Evolutionary conservation across 2,113 vertebrate genomes (phyloP).

Genomic region (Edolisoma coerulescens): DNA sequence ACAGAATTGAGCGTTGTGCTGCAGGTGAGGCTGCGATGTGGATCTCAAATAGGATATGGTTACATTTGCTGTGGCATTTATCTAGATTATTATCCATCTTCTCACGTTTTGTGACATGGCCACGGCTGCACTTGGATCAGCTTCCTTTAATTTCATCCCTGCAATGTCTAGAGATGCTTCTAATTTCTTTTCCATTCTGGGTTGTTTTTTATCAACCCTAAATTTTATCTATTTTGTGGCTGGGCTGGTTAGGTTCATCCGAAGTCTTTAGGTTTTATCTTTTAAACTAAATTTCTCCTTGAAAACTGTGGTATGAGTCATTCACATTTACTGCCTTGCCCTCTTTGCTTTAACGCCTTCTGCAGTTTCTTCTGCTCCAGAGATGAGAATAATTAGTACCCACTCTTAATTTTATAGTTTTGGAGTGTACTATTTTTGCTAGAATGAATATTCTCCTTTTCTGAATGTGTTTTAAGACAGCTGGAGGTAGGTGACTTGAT

Average conservation of each 20-base stretch:
- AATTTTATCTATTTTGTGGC: not conserved
- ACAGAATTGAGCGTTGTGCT: not conserved
- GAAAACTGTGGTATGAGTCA: not conserved
- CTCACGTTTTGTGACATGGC: not conserved
- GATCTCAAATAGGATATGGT: not conserved
- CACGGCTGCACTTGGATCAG: not conserved
- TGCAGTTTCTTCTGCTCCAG: not conserved
- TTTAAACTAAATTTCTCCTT: not conserved
- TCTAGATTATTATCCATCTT: not conserved
- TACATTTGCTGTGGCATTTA: not conserved
- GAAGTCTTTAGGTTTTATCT: not conserved
- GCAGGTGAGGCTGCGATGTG: not conserved
- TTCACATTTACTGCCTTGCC: not conserved
- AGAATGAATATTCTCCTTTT: not conserved
- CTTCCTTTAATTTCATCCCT: not conserved
- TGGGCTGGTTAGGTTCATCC: not conserved
- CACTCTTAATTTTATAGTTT: not conserved
- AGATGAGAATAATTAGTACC: constrained; percentile 21
- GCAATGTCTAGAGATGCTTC: not conserved
- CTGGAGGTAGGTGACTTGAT: not conserved
- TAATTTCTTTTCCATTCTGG: not conserved
- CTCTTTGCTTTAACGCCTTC: not conserved
- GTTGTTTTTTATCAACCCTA: not conserved
- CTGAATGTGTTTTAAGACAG: not conserved
- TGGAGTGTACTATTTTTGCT: not conserved